Evolutionary conservation across 2,113 vertebrate genomes (phyloP), one percentile per base, ranked within the genome.

Genomic region (Gallinago undulata): DNA sequence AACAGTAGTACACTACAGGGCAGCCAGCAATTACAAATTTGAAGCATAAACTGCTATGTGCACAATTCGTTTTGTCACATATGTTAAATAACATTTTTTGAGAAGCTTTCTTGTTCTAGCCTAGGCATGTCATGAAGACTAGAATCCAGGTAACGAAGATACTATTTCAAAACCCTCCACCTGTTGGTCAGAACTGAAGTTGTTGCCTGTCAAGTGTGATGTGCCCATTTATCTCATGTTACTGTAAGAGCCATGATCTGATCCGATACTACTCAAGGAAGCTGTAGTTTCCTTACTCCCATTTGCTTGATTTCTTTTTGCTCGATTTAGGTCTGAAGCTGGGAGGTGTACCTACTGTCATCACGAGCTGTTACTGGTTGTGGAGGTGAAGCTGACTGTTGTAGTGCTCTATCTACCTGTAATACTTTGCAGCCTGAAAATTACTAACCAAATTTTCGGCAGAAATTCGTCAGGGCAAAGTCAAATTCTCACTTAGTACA

Each of bases 391-490:
- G 74, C 37, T 68, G 47, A 45, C 69, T 43, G 39, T 64, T 9
- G 5, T n/a, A 75, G 60, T 13, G 5, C 69, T 70, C 3, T 24
- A 68, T 27, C 56, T 24, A 68, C 30, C 56, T 79, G 27, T 16
- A 70, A 67, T 47, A 47, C 27, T 94, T 92, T 69, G 79, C 53
- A n/a, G 33, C 31, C 81, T 84, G 81, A 93, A 94, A 59, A 60
- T 23, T 8, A 43, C 48, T 74, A 43, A 75, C 66, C 89, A 59
- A 43, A 60, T 78, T 64, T 91, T 68, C 76, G 60, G 43, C 75
- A 75, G 84, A 91, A 89, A 79, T 84, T 72, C 69, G 48, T 93
- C 24, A 48, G 62, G 43, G 95, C 48, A 84, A 89, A 96, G 94
- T 81, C 84, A 87, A 91, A 81, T 81, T 92, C 84, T 90, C 64